Evolutionary conservation across 1,140 invertebrate species (phyloP).

Genomic region (Caenorhabditis briggsae): DNA sequence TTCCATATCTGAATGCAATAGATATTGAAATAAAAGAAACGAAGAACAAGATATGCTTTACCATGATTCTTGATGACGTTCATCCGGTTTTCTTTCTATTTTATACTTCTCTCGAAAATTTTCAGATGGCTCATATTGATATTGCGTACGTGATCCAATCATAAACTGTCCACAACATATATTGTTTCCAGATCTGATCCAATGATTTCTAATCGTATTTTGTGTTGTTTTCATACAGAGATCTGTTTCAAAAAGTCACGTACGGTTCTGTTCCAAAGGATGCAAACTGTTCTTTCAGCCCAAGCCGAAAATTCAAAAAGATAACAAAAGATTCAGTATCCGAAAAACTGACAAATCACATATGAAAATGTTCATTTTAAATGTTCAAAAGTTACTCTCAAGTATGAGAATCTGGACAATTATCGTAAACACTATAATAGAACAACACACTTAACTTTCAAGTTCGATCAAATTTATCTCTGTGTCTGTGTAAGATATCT

Average conservation of each 20-base stretch:
- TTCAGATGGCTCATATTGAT: background rate
- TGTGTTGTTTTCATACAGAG: background rate
- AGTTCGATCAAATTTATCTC: too few relatives aligned
- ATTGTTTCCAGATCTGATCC: background rate
- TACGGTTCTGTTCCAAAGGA: background rate
- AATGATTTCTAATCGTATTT: constrained; percentile 38
- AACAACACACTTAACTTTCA: too few relatives aligned
- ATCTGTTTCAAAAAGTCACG: background rate
- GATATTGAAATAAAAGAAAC: background rate
- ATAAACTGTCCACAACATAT: background rate
- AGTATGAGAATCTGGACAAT: too few relatives aligned
- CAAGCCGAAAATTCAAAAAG: too few relatives aligned
- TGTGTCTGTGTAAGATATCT: too few relatives aligned
- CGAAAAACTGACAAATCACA: too few relatives aligned
- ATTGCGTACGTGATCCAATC: constrained; percentile 46
- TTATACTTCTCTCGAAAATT: background rate
- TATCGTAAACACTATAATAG: too few relatives aligned
- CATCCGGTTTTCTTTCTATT: background rate
- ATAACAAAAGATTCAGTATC: too few relatives aligned
- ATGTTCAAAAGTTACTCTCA: too few relatives aligned
- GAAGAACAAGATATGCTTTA: background rate
- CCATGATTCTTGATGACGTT: constrained; percentile 9
- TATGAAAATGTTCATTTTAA: too few relatives aligned
- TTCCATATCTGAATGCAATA: background rate
- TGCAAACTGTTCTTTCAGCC: background rate